Base-by-base conservation (phyloP, 2,888 invertebrate species). In the Leptogaster cylindrica region DNA sequence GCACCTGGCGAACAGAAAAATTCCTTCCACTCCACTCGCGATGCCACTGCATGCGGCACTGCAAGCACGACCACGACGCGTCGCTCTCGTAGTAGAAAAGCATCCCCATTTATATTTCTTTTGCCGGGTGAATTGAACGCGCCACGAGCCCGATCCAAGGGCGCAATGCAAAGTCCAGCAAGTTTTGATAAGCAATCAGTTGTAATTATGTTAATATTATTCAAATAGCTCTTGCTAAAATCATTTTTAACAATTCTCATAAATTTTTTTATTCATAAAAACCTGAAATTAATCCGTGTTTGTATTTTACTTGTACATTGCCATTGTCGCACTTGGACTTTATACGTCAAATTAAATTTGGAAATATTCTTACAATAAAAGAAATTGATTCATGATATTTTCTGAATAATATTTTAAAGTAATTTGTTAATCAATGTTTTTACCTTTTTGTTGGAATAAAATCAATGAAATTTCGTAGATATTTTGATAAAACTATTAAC, bases 91-190 rank as follows among this genome's bases (percentile, higher is more conserved):
- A n/a, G n/a, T n/a, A n/a, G n/a, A n/a, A n/a, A n/a, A n/a, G n/a
- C n/a, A n/a, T n/a, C n/a, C n/a, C n/a, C n/a, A n/a, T n/a, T n/a
- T n/a, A n/a, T n/a, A n/a, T n/a, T n/a, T n/a, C n/a, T n/a, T n/a
- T n/a, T n/a, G n/a, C n/a, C n/a, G n/a, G n/a, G 46, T 10, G 46
- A 8, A 18, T 8, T 20, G 14, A 28, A 12, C 14, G 12, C 28
- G 14, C 51, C 14, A 41, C 41, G 10, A 5, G 28, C 51, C 27
- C n/a, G n/a, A n/a, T n/a, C n/a, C 25, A 51, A 28, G 14, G 28
- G 55, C 18, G 20, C 36, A 16, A 14, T 18, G 23, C 58, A 36
- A 58, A 58, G 58, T 58, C 41, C 58, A 58, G 41, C 41, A 58
- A 41, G 41, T 39, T 41, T 58, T 58, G 25, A 58, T 39, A 58